Conservation (phyloP, 2,113 vertebrate genomes). For the Callocephalon fimbriatum region DNA sequence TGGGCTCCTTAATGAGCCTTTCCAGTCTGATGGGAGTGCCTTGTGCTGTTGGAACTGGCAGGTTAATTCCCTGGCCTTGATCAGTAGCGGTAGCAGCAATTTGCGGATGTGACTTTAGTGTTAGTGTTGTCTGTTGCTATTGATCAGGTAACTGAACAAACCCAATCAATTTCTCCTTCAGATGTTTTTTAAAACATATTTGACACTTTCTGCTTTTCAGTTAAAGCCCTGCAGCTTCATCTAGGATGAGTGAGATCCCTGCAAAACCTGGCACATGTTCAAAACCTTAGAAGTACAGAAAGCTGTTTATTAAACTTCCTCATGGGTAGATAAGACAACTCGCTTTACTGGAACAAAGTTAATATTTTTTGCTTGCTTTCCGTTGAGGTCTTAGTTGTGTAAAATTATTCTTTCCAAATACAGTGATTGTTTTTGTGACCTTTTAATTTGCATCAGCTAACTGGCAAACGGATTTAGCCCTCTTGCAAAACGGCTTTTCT, state of each 20-base stretch:
- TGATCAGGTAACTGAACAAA: neutral
- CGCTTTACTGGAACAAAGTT: neutral
- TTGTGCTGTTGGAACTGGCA: neutral
- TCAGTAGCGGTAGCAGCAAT: neutral
- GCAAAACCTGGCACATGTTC: neutral
- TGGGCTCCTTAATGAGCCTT: neutral
- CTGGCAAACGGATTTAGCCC: neutral
- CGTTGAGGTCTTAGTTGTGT: neutral
- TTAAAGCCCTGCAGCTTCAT: neutral
- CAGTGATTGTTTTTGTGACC: constrained; percentile 8
- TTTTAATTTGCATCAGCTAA: neutral
- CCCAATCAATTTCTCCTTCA: neutral
- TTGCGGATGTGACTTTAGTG: neutral
- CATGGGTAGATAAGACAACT: neutral
- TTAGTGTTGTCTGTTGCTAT: neutral
- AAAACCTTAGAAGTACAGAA: neutral
- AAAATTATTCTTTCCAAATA: constrained; percentile 7
- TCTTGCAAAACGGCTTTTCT: neutral
- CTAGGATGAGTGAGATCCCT: neutral
- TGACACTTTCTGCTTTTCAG: neutral
- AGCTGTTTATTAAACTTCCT: constrained; percentile 14
- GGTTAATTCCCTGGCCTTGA: neutral
- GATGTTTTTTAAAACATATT: neutral
- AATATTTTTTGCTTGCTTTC: neutral
- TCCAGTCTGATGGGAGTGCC: neutral